These are phyloP conservation scores for Callimorpha dominula DNA, from an alignment of 2,888 invertebrate genomes.

Conservation along the genomic window DNA sequence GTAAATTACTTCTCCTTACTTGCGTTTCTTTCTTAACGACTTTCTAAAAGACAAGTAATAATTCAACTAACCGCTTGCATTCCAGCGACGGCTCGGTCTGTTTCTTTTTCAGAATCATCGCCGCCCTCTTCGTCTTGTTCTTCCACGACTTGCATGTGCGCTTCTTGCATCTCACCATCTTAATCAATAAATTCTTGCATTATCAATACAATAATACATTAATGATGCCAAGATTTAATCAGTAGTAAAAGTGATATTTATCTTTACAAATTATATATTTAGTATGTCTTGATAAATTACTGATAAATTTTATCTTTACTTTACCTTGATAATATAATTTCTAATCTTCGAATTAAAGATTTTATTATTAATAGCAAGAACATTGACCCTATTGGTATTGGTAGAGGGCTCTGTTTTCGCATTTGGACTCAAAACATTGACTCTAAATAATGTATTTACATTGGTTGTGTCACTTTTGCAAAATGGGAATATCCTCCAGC, in stretches of 20 bases:
- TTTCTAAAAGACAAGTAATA: not conserved
- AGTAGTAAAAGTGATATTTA: not conserved
- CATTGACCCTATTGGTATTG: not conserved
- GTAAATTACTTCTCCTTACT: not conserved
- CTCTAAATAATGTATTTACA: too few species aligned
- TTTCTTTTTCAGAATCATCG: constrained; percentile 71
- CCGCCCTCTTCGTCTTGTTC: constrained; percentile 54
- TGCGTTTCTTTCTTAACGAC: not conserved
- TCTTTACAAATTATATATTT: not conserved
- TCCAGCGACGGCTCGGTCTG: constrained; percentile 75
- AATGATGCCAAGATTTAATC: not conserved
- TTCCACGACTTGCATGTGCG: constrained; percentile 74
- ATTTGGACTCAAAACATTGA: too few species aligned
- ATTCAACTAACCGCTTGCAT: constrained; percentile 73
- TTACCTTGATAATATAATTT: not conserved
- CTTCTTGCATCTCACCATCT: constrained; percentile 69
- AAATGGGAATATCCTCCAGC: too few species aligned
- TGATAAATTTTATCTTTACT: not conserved
- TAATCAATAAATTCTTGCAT: not conserved
- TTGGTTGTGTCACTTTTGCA: too few species aligned
- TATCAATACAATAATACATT: not conserved
- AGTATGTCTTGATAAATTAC: not conserved
- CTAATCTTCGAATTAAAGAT: not conserved
- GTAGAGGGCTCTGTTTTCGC: too few species aligned
- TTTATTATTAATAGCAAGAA: not conserved